Conservation (phyloP, 1,140 invertebrate species). For the Helicoverpa zea region DNA sequence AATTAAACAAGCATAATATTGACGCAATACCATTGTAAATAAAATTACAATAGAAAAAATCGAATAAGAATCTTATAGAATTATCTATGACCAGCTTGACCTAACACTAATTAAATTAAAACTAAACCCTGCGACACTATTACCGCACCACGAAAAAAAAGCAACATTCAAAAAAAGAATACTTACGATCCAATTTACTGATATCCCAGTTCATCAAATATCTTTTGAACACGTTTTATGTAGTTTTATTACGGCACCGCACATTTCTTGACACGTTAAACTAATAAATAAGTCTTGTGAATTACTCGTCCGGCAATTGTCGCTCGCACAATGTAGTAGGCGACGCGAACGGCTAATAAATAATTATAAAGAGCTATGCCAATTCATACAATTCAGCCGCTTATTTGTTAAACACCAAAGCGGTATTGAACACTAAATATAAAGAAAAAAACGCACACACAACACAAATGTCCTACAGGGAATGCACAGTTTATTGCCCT, state of each 20-base stretch:
- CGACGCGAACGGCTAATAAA: slow-evolving; percentile 43
- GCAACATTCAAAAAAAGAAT: slow-evolving; percentile 27
- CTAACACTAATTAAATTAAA: slow-evolving; percentile 30
- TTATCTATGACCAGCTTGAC: slow-evolving; percentile 11
- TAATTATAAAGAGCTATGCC: slow-evolving; percentile 47
- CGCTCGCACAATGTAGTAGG: slow-evolving; percentile 46
- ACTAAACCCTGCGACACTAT: slow-evolving; percentile 18
- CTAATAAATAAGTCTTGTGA: slow-evolving; percentile 41
- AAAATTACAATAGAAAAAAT: not conserved
- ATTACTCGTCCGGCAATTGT: slow-evolving; percentile 46
- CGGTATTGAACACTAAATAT: slow-evolving; percentile 26
- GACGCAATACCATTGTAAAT: not conserved
- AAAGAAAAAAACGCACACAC: slow-evolving; percentile 32
- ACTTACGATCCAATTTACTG: slow-evolving; percentile 30
- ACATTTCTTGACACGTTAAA: slow-evolving; percentile 39
- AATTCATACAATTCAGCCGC: slow-evolving; percentile 46
- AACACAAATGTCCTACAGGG: slow-evolving; percentile 19
- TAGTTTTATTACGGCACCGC: not conserved
- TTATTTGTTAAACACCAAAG: slow-evolving; percentile 43
- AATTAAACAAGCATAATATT: not conserved
- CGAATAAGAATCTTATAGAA: slow-evolving; percentile 15
- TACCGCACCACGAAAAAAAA: slow-evolving; percentile 26
- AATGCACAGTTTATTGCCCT: slow-evolving; percentile 52
- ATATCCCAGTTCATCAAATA: slow-evolving; percentile 44
- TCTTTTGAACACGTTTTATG: slow-evolving; percentile 8